Percentiles rank a stretch among this genome's conserved stretches.
Evolutionary conservation across 2,113 vertebrate species (phyloP).

Genomic region (Bufo bufo): DNA sequence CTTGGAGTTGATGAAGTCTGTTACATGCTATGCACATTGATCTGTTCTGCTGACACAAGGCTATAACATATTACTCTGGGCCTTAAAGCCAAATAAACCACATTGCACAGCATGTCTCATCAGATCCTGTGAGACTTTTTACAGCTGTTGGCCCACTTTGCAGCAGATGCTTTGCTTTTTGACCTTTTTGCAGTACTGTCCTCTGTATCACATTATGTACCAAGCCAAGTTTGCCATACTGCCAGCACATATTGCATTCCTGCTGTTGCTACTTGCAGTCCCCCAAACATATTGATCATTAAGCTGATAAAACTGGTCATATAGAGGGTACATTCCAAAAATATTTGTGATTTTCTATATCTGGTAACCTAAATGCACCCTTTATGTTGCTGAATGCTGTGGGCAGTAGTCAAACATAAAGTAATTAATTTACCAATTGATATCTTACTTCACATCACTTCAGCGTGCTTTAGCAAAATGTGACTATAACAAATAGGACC

Average conservation of each 20-base stretch:
- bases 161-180: conserved; percentile 57
- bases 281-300: conserved; percentile 12
- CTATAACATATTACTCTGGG: not conserved
- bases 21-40: conserved; percentile 12
- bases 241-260: conserved; percentile 50
- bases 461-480: not conserved
- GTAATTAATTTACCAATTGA: not conserved
- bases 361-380: not conserved
- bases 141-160: conserved; percentile 52
- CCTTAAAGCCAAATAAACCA: conserved; percentile 41
- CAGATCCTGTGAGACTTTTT: conserved; percentile 44
- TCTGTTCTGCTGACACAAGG: conserved; percentile 19
- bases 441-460: not conserved
- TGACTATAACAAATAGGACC: not conserved
- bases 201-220: conserved; percentile 28
- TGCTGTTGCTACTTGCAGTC: conserved; percentile 37
- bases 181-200: conserved; percentile 55
- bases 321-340: not conserved
- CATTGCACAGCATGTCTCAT: conserved; percentile 41
- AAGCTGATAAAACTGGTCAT: not conserved
- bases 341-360: not conserved
- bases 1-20: not conserved
- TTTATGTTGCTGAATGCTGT: not conserved
- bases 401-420: not conserved
- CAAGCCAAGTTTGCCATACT: conserved; percentile 25